Conservation (phyloP, 2,797 vertebrate species). For the Helostoma temminkii region DNA sequence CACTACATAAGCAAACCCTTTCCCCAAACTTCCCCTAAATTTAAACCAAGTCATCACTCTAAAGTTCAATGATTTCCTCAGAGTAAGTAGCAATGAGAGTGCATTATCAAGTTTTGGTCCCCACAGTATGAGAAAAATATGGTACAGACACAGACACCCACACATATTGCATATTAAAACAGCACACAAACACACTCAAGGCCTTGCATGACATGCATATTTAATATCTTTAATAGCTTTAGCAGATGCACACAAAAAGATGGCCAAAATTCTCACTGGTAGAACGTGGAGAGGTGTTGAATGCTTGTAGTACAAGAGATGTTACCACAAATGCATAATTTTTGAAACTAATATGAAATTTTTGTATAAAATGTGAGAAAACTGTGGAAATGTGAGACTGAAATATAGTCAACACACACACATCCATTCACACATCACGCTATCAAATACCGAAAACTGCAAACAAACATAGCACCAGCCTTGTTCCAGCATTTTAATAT, state of each 20-base stretch:
- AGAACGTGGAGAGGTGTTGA: not conserved
- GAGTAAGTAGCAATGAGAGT: no score
- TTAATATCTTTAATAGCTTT: constrained; percentile 13
- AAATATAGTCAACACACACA: no score
- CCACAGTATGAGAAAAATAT: no score
- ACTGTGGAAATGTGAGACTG: not conserved
- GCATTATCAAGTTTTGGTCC: no score
- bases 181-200: not conserved
- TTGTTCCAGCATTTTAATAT: not conserved
- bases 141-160: not conserved
- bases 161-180: constrained; percentile 2
- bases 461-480: not conserved
- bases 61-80: no score
- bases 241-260: constrained; percentile 7
- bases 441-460: not conserved
- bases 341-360: not conserved
- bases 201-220: constrained; percentile 15
- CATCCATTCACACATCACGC: not conserved
- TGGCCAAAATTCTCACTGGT: not conserved
- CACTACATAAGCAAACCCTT: no score
- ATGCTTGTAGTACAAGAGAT: not conserved
- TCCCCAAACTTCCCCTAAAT: no score
- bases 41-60: no score
- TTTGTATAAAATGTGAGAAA: constrained; percentile 1
- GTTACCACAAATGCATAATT: no score